Base-by-base conservation (phyloP, 2,888 invertebrate genomes). In the Nycteola revayana region DNA sequence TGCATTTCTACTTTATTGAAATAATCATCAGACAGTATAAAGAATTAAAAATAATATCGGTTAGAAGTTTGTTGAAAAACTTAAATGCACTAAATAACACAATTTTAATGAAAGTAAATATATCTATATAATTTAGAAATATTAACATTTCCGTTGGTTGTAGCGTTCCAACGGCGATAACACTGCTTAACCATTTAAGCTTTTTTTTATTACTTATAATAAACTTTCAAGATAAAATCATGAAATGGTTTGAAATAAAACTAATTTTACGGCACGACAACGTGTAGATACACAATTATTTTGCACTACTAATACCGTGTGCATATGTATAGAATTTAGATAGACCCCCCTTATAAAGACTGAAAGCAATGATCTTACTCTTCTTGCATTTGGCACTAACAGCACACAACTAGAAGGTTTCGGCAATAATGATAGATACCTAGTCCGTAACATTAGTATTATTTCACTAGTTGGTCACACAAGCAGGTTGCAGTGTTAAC, bases 11-110 rank as follows among this genome's bases (percentile, higher is more conserved):
- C 60, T 61, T 67, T 51, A 55, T 54, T 57, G 67, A 63, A 60
- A 66, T 71, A 63, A 68, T 75, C 60, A 75, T 66, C 69, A 83
- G 59, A 75, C 75, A 78, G 72, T 81, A 73, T 76, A 79, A 83
- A 75, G 63, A 75, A 69, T 77, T 64, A 75, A 73, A 69, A 65
- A 73, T 70, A 74, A 75, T 75, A 68, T 67, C 67, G 49, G 57
- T 66, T 65, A 66, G 70, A 71, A 66, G 60, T 75, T 70, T 36
- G 57, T 66, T 61, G 66, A 74, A 60, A 61, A 76, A 74, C 60
- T 68, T 63, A 67, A 72, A 66, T 79, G 84, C 85, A 85, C 81
- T 75, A 69, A 77, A 82, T 79, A 82, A 80, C 75, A 75, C 66
- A 42, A 66, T 71, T 65, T 69, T 72, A 75, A 81, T 75, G 63